A percentile compares a stretch with the other conserved stretches of the same genome.
Conservation (phyloP, 2,888 invertebrate genomes). For the Malthinus seriepunctatus region DNA sequence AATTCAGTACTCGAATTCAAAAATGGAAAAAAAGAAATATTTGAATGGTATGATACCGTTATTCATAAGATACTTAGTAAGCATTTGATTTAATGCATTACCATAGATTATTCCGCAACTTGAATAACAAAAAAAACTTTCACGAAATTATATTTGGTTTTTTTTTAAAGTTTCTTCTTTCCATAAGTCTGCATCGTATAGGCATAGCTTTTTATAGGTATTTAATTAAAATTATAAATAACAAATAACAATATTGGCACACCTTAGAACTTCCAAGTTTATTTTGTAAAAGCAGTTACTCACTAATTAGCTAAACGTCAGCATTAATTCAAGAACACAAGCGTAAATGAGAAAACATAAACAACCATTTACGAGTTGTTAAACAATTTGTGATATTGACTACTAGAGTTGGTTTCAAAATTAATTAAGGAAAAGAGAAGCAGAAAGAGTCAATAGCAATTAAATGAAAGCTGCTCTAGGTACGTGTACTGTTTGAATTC, state of each 20-base stretch:
- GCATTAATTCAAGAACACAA: slow-evolving; percentile 15
- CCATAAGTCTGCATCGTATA: background rate
- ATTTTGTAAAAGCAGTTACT: slow-evolving; percentile 11
- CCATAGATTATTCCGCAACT: slow-evolving; percentile 9
- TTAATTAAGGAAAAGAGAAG: slow-evolving; percentile 3
- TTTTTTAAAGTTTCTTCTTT: background rate
- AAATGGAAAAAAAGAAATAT: slow-evolving; percentile 21
- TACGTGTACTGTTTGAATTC: too few relatives aligned
- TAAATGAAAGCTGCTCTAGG: background rate
- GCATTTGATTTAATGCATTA: slow-evolving; percentile 20
- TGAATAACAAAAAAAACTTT: background rate
- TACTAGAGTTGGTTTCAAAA: slow-evolving; percentile 8
- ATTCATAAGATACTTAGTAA: slow-evolving; percentile 19
- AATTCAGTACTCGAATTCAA: slow-evolving; percentile 20
- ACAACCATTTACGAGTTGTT: slow-evolving; percentile 15
- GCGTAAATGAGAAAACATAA: slow-evolving; percentile 19
- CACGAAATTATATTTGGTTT: background rate
- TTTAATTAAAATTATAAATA: slow-evolving; percentile 5
- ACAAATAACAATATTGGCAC: background rate
- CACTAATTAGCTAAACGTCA: slow-evolving; percentile 17
- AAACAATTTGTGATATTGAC: slow-evolving; percentile 11
- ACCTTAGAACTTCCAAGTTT: slow-evolving; percentile 5
- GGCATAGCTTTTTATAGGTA: background rate
- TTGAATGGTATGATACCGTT: slow-evolving; percentile 20
- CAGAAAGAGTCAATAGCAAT: slow-evolving; percentile 1